Evolutionary conservation across 1,140 invertebrate genomes (phyloP).

Genomic region (Aphaenogaster ashmeadi): DNA sequence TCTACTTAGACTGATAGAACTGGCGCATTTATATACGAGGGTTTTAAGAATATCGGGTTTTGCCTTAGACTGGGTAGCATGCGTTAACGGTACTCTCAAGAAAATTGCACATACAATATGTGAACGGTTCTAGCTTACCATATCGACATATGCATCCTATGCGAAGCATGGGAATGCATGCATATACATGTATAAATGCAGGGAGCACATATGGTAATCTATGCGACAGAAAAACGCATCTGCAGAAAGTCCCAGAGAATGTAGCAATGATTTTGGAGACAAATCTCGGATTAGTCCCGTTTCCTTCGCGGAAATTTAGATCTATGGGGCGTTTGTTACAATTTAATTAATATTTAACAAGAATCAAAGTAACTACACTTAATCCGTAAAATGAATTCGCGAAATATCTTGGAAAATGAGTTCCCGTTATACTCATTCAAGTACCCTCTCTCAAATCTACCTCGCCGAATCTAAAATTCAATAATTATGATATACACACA

Average conservation of each 20-base stretch:
- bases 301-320: not conserved
- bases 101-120: slow-evolving; percentile 59
- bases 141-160: slow-evolving; percentile 36
- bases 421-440: not conserved
- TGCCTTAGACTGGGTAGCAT: slow-evolving; percentile 25
- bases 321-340: not conserved
- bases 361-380: not conserved
- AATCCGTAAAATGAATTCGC: not conserved
- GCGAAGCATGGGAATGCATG: not conserved
- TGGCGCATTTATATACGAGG: slow-evolving; percentile 50
- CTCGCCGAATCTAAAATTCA: not conserved
- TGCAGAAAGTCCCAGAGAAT: not conserved
- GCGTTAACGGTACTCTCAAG: slow-evolving; percentile 69
- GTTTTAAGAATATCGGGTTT: slow-evolving; percentile 65
- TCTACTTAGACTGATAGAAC: slow-evolving; percentile 69
- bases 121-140: not conserved
- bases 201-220: not conserved
- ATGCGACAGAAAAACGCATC: not conserved
- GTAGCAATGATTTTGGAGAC: not conserved
- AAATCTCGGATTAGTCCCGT: not conserved
- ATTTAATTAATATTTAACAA: slow-evolving; percentile 32
- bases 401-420: slow-evolving; percentile 23
- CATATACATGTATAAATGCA: slow-evolving; percentile 25
- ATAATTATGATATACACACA: slow-evolving; percentile 2
- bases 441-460: not conserved